Conservation (phyloP, 2,888 invertebrate species). For the Phalera bucephala region DNA sequence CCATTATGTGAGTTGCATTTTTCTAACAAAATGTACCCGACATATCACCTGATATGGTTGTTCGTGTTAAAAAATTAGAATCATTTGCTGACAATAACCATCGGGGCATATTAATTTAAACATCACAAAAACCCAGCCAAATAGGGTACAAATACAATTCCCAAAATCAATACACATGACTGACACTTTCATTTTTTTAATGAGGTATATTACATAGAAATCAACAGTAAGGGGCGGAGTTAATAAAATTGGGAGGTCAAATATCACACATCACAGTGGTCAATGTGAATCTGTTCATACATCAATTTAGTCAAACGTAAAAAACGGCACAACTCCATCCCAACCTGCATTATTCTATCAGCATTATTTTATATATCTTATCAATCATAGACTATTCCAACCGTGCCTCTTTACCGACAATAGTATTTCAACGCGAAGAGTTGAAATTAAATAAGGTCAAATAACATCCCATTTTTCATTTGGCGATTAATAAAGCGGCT, state of each 20-base stretch:
- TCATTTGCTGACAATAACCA: no score
- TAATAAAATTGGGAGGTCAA: neutral
- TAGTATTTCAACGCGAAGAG: neutral
- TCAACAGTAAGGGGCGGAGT: neutral
- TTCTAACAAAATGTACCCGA: neutral
- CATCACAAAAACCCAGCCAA: neutral
- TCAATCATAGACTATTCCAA: neutral
- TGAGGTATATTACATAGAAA: neutral
- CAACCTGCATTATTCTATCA: neutral
- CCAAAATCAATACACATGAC: neutral
- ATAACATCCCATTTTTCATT: no score
- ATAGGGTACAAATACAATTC: neutral
- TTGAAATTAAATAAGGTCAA: neutral
- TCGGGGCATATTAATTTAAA: neutral
- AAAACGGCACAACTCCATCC: neutral
- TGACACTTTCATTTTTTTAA: neutral
- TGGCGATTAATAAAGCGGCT: no score
- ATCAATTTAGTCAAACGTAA: no score
- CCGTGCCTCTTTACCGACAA: neutral
- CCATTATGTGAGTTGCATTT: neutral
- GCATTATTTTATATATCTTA: no score
- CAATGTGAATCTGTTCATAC: no score
- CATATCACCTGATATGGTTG: no score
- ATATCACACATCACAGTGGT: neutral
- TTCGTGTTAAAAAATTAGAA: no score